Base-by-base conservation (phyloP, 1,140 invertebrate genomes). In the Brachionus rubens region DNA sequence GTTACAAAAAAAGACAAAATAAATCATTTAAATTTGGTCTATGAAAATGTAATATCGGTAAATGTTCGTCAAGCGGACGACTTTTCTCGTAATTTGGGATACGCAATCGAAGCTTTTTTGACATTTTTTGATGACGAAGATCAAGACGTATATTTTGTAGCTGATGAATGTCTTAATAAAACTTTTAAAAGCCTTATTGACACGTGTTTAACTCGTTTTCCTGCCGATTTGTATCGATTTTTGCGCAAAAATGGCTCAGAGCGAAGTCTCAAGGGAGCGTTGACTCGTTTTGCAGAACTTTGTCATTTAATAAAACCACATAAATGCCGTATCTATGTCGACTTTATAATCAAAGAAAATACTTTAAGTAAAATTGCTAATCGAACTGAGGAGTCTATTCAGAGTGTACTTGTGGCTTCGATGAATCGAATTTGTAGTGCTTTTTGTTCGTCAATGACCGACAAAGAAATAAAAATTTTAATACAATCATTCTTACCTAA, bases 151-250 rank as follows among this genome's bases (percentile, higher is more conserved):
- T 84, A 91, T 56, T 90, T 91, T 84, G 88, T 89, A 50, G 90
- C 91, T 36, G 90, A 91, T 83, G 91, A 92, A 84, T 90, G 89
- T 80, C 84, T 92, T 0, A 91, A 91, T 80, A 88, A 88, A 83
- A 89, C 91, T 75, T 90, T 91, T 79, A 88, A 90, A 88, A 85
- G 86, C 24, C 82, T 89, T 77, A 81, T 88, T 36, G 88, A 89
- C 68, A 87, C 87, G 28, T 89, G 90, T 81, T 85, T 91, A 10
- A 87, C 88, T 16, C 88, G 90, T 79, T 86, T 92, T 59, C 88
- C 91, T 79, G 88, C 91, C 78, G 90, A 91, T 81, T 82, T 92
- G n/a, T 91, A 90, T 80, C 89, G 90, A 79, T 91, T 91, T 83
- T 90, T 92, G 33, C 91, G 91, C 80, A 89, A 89, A 79, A 91